phyloP scores from a whole-genome alignment of 1,140 invertebrate genomes.

The Drosophila pseudoobscura region DNA sequence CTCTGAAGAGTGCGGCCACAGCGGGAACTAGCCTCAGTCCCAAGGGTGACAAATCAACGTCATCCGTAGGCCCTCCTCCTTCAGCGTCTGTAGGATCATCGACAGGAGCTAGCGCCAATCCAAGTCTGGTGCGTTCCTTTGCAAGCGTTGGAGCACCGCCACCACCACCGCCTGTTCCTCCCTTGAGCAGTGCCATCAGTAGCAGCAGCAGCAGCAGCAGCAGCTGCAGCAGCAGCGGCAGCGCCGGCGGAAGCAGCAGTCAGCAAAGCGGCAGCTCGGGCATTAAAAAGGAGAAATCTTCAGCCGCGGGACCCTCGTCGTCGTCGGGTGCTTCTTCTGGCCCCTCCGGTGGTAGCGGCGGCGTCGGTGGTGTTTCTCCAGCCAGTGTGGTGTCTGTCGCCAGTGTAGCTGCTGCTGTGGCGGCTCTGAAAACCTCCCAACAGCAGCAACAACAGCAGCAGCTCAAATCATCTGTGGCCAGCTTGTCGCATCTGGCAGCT shows the following conservation, averaged over 20 bases:
- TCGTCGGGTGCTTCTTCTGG: slow-evolving; percentile 13
- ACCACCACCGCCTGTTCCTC: slow-evolving; percentile 57
- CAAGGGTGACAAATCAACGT: slow-evolving; percentile 77
- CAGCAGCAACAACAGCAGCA: slow-evolving; percentile 43
- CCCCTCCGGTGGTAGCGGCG: slow-evolving; percentile 4
- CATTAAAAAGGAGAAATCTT: slow-evolving; percentile 39
- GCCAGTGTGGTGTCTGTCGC: slow-evolving; percentile 55
- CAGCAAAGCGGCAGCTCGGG: slow-evolving; percentile 13
- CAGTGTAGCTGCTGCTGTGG: slow-evolving; percentile 46
- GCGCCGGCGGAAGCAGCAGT: not conserved
- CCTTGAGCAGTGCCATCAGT: slow-evolving; percentile 36
- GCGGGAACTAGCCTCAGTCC: slow-evolving; percentile 80
- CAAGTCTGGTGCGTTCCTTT: slow-evolving; percentile 55
- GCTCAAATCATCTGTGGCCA: slow-evolving; percentile 54
- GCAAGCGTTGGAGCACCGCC: slow-evolving; percentile 45
- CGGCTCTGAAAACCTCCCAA: slow-evolving; percentile 52
- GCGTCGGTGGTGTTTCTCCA: slow-evolving; percentile 18
- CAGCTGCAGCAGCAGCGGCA: slow-evolving; percentile 6
- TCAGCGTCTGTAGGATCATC: slow-evolving; percentile 9
- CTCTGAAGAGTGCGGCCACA: slow-evolving; percentile 90
- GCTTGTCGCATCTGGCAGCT: slow-evolving; percentile 56
- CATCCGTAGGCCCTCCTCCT: slow-evolving; percentile 31
- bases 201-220: slow-evolving; percentile 2
- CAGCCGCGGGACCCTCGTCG: slow-evolving; percentile 23
- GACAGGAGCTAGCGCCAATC: slow-evolving; percentile 25